Evolutionary conservation across 2,888 invertebrate species (phyloP), one percentile per base, ranked within the genome.

Genomic region (Sipha maydis): DNA sequence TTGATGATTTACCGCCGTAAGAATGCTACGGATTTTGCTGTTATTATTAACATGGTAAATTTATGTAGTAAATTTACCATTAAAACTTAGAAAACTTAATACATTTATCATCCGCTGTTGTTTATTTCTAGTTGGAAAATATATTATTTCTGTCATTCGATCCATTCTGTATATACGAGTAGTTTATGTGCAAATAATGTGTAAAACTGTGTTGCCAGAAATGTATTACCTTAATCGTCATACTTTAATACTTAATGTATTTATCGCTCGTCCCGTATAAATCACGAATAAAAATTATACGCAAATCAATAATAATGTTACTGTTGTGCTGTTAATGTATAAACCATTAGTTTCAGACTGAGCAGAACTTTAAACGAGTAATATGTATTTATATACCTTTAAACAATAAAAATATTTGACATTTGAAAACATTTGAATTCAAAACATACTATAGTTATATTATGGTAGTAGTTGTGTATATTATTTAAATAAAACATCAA

Each of bases 111-210:
- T 25, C 61, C 7, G 4, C 21, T 21, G 61, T 25, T 61, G 7
- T 61, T 25, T 61, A 25, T 61, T 61, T 25, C 61, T 61, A 25
- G 21, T 4, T 25, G 21, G 61, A 61, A 61, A 19, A 25, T 25
- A 25, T 61, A 21, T 61, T 25, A 25, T 48, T 48, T 11, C 14
- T 14, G 8, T 25, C 8, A 61, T 61, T 61, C 7, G 61, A 61
- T 4, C 21, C 61, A 61, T 19, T 25, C 61, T 61, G 25, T 61
- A 61, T 61, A 61, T 21, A 61, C 25, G 25, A 21, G 61, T 67
- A 61, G 61, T n/a, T 19, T 61, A 25, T 80, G 79, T 80, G 34
- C 25, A 61, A 61, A 61, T 61, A 80, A 80, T 61, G 56, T n/a
- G 61, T 38, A 19, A 67, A n/a, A 80, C 38, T 38, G 11, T 34